Evolutionary conservation across 2,113 vertebrate species (phyloP).

Genomic region (Charina bottae): DNA sequence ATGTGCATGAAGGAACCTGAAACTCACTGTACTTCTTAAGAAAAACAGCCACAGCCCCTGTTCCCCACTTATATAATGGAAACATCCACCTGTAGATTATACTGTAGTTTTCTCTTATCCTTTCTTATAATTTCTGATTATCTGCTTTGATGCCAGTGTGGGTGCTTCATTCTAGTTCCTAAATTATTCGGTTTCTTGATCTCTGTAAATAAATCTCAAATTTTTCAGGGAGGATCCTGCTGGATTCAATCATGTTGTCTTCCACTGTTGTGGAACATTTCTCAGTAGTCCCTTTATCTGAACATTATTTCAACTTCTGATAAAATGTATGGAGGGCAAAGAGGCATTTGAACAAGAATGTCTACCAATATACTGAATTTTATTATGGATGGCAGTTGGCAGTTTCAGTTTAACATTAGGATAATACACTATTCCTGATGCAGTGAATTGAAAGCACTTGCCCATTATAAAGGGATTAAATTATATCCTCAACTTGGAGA

Average conservation of each 20-base stretch:
- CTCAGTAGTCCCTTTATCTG: background rate
- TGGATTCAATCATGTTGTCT: too few relatives aligned
- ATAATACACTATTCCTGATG: background rate
- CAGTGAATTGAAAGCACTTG: too few relatives aligned
- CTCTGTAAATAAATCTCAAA: background rate
- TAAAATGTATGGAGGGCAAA: background rate
- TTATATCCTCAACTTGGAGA: too few relatives aligned
- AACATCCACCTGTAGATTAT: conserved; percentile 42
- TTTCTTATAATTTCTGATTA: conserved; percentile 55
- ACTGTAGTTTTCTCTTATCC: conserved; percentile 34
- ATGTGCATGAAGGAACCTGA: conserved; percentile 62
- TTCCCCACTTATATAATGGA: conserved; percentile 68
- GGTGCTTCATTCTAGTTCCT: background rate
- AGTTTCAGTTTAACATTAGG: background rate
- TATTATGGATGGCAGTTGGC: background rate
- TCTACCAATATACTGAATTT: background rate
- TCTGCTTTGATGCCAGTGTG: conserved; percentile 25
- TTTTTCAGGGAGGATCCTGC: too few relatives aligned
- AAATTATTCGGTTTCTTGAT: background rate
- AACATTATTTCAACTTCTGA: background rate
- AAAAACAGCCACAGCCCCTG: conserved; percentile 45
- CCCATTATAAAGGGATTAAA: too few relatives aligned
- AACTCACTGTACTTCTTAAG: conserved; percentile 48
- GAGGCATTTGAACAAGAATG: background rate
- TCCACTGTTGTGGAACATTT: background rate